Conservation (phyloP, 2,888 invertebrate genomes). For the Nysson spinosus region DNA sequence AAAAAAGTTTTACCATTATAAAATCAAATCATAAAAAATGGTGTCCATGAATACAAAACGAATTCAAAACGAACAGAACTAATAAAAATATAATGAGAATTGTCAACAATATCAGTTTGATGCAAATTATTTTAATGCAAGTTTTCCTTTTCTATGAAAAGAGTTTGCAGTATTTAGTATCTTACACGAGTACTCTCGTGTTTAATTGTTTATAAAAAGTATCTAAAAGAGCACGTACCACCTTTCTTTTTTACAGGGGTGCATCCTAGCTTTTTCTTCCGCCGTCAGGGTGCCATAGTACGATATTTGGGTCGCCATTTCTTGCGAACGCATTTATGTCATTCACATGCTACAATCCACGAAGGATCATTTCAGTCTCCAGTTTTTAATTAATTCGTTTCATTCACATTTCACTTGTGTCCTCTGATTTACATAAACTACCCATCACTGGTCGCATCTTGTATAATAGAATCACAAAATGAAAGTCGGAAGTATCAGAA, state of each 20-base stretch:
- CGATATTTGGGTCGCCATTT: constrained; percentile 61
- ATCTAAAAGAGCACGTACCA: constrained; percentile 67
- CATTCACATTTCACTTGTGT: too few species aligned
- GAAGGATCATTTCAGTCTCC: background rate
- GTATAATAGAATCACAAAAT: too few species aligned
- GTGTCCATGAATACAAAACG: background rate
- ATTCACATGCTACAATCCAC: background rate
- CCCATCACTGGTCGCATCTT: too few species aligned
- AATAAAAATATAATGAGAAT: too few species aligned
- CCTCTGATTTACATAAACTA: too few species aligned
- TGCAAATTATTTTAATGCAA: too few species aligned
- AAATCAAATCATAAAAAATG: background rate
- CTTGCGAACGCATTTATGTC: background rate
- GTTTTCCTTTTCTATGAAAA: too few species aligned
- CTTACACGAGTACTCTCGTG: background rate
- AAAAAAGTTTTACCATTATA: too few species aligned
- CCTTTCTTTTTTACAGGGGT: constrained; percentile 70
- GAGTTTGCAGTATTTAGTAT: background rate
- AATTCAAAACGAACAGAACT: background rate
- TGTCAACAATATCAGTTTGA: too few species aligned
- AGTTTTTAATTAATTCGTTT: background rate
- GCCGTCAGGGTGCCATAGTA: constrained; percentile 69
- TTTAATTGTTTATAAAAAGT: constrained; percentile 16
- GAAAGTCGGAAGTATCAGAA: too few species aligned
- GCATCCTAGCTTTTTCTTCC: constrained; percentile 72